These are phyloP conservation scores for Omphaloscelis lunosa DNA, from an alignment of 2,888 invertebrate species.

Conservation along the genomic window DNA sequence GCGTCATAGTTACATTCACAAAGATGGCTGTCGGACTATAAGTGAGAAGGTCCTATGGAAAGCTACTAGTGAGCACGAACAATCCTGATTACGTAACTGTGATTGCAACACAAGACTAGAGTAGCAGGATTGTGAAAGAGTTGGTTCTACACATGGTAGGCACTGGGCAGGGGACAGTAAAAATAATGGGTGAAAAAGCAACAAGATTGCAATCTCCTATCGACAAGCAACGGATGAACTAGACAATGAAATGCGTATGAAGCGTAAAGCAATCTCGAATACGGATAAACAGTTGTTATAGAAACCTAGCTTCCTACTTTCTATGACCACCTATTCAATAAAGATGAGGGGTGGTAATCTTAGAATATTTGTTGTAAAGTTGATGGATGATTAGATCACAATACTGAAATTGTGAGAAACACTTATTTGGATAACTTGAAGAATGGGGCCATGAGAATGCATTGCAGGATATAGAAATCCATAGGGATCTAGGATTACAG, in stretches of 20 bases:
- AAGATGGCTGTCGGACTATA: not conserved
- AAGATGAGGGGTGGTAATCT: not conserved
- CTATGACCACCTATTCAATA: not conserved
- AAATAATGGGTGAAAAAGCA: not conserved
- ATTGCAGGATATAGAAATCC: not conserved
- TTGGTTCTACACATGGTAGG: not conserved
- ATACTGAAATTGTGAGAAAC: not conserved
- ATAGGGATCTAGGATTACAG: not conserved
- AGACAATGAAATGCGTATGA: not conserved
- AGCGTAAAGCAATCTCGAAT: not conserved
- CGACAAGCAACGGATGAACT: not conserved
- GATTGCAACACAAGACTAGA: conserved; percentile 5
- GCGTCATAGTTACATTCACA: not conserved
- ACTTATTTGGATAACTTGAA: not conserved
- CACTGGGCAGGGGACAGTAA: too few relatives aligned
- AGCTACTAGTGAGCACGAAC: not conserved
- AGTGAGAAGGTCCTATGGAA: not conserved
- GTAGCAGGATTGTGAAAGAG: conserved; percentile 24
- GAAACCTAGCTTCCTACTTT: not conserved
- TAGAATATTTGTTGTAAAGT: not conserved
- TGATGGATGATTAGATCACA: not conserved
- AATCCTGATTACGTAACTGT: conserved; percentile 23
- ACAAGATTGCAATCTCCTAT: not conserved
- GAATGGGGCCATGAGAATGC: not conserved
- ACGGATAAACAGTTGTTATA: not conserved